These are phyloP conservation scores for Osmoderma eremita DNA, from an alignment of 2,888 invertebrate genomes.

Conservation along the genomic window DNA sequence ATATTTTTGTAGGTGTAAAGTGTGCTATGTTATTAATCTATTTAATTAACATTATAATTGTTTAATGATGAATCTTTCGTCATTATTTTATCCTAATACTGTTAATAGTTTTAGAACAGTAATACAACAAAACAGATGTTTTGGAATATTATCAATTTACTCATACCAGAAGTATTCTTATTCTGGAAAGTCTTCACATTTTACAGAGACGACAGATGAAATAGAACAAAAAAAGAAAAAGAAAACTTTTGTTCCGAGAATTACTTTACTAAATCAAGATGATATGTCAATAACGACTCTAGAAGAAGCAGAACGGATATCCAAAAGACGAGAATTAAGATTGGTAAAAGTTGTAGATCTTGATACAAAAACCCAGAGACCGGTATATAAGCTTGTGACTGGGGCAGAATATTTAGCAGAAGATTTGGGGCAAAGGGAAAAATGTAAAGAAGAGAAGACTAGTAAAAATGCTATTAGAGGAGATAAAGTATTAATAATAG, in stretches of 20 bases:
- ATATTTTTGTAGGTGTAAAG: too few relatives aligned
- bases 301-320: constrained; percentile 76
- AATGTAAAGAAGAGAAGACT: constrained; percentile 64
- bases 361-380: constrained; percentile 74
- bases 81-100: constrained; percentile 8
- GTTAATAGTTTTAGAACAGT: neutral
- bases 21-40: too few relatives aligned
- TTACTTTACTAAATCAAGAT: constrained; percentile 72
- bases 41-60: neutral
- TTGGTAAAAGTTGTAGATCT: constrained; percentile 75
- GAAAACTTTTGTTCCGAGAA: constrained; percentile 65
- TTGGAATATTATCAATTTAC: constrained; percentile 8
- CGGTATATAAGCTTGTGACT: constrained; percentile 76
- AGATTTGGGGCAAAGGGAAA: constrained; percentile 68
- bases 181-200: neutral
- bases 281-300: constrained; percentile 71
- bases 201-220: neutral
- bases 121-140: constrained; percentile 4
- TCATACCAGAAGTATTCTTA: neutral
- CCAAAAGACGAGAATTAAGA: constrained; percentile 74
- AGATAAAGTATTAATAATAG: constrained; percentile 72
- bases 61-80: neutral
- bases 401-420: constrained; percentile 73
- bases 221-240: constrained; percentile 50
- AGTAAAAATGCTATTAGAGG: constrained; percentile 65